Conservation (phyloP, 64 coral and sea anemone genomes). For the Stylophora pistillata region DNA sequence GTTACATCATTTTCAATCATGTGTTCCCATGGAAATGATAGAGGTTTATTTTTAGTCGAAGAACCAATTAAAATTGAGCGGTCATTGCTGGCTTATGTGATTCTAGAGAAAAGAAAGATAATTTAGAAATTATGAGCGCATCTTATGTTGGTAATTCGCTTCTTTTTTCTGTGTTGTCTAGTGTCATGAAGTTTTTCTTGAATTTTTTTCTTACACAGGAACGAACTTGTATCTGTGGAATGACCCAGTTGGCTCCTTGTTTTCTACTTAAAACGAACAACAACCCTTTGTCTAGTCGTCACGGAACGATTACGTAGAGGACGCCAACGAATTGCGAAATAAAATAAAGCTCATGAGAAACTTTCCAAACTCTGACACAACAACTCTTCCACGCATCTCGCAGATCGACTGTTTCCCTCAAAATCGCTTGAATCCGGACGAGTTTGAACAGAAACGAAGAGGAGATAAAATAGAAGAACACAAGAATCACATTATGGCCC, state of each 20-base stretch:
- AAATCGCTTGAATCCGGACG: conserved; percentile 32
- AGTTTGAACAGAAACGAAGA: conserved; percentile 19
- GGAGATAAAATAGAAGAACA: conserved; percentile 1
- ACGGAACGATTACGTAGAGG: not conserved
- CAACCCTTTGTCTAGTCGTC: not conserved
- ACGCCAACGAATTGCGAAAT: not conserved
- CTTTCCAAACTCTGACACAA: not conserved
- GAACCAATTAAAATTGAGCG: no score
- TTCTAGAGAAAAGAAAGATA: no score
- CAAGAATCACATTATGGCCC: conserved; percentile 22
- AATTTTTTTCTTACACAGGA: not conserved
- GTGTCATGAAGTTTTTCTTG: not conserved
- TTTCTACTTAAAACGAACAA: not conserved
- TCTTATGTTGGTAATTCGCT: no score
- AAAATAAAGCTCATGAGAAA: not conserved
- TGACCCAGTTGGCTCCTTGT: not conserved
- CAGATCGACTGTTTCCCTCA: conserved; percentile 57
- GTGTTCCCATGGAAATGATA: no score
- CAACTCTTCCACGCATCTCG: conserved; percentile 30
- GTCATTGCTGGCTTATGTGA: no score
- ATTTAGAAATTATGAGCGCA: no score
- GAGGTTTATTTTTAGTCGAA: no score
- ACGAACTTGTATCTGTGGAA: not conserved
- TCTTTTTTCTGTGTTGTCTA: no score
- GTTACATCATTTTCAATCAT: no score